Percentiles rank a stretch among this genome's conserved stretches.
Evolutionary conservation across 2,113 vertebrate species (phyloP).

Genomic region (Platycercus adscitus): DNA sequence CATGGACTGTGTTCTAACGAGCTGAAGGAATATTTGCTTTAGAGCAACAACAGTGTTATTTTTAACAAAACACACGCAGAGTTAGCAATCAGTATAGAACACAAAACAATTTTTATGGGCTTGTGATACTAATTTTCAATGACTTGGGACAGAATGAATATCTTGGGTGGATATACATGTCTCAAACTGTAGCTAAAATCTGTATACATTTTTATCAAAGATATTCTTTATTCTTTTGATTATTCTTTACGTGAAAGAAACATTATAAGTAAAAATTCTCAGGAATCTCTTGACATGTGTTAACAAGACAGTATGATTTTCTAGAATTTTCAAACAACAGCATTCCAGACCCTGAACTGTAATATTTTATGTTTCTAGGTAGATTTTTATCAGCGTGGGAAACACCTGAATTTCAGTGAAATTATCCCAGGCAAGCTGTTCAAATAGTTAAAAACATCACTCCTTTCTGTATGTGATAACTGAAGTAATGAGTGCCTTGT

Average conservation of each 20-base stretch:
- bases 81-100: not conserved
- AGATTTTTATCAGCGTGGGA: not conserved
- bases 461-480: not conserved
- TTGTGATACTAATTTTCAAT: not conserved
- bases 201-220: not conserved
- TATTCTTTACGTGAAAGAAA: not conserved
- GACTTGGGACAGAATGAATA: not conserved
- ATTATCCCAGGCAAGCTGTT: not conserved
- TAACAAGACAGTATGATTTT: not conserved
- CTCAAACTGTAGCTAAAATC: not conserved
- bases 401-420: not conserved
- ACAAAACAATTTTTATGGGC: not conserved
- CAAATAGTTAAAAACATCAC: not conserved
- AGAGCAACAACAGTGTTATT: not conserved
- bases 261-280: not conserved
- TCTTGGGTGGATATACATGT: fast-evolving
- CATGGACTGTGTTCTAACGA: not conserved
- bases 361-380: not conserved
- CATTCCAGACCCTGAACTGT: not conserved
- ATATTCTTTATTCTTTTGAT: not conserved
- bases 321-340: not conserved
- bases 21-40: not conserved
- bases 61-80: not conserved
- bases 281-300: not conserved
- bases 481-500: not conserved